phyloP scores from a whole-genome alignment of 1,140 invertebrate genomes.

The Nylanderia fulva region DNA sequence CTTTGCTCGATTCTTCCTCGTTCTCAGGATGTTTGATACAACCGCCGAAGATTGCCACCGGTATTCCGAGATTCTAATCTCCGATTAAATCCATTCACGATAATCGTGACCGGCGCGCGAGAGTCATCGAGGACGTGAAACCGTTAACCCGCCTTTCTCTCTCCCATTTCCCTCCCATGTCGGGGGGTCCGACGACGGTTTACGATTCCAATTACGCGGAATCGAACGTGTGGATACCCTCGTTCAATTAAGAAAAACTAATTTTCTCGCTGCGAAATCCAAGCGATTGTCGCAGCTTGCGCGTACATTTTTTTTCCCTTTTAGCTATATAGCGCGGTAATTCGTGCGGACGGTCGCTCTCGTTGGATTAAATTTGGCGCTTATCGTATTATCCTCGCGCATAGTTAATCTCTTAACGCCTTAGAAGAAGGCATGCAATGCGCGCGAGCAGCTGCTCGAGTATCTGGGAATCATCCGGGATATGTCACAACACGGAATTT shows the following conservation, averaged over 20 bases:
- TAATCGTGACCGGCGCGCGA: slow-evolving; percentile 34
- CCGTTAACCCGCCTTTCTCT: neutral
- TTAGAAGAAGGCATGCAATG: slow-evolving; percentile 39
- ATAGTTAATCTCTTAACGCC: slow-evolving; percentile 78
- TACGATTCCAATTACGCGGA: slow-evolving; percentile 80
- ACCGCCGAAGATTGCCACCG: neutral
- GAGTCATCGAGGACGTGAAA: slow-evolving; percentile 26
- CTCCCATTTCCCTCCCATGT: neutral
- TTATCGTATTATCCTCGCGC: slow-evolving; percentile 72
- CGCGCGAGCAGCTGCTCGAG: neutral
- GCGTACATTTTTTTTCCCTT: slow-evolving; percentile 57
- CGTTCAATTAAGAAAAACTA: slow-evolving; percentile 82
- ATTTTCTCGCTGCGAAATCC: slow-evolving; percentile 76
- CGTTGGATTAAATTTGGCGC: slow-evolving; percentile 80
- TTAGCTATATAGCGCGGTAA: slow-evolving; percentile 46
- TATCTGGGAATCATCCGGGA: neutral
- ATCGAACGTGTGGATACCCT: slow-evolving; percentile 72
- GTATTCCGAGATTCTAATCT: slow-evolving; percentile 49
- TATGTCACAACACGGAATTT: neutral
- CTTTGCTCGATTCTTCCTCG: neutral
- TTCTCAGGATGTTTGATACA: slow-evolving; percentile 8
- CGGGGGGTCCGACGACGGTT: slow-evolving; percentile 56
- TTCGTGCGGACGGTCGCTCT: slow-evolving; percentile 56
- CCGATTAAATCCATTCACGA: slow-evolving; percentile 49
- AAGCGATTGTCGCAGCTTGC: slow-evolving; percentile 53